Conservation (phyloP, 2,888 invertebrate species). For the Apamea crenata region DNA sequence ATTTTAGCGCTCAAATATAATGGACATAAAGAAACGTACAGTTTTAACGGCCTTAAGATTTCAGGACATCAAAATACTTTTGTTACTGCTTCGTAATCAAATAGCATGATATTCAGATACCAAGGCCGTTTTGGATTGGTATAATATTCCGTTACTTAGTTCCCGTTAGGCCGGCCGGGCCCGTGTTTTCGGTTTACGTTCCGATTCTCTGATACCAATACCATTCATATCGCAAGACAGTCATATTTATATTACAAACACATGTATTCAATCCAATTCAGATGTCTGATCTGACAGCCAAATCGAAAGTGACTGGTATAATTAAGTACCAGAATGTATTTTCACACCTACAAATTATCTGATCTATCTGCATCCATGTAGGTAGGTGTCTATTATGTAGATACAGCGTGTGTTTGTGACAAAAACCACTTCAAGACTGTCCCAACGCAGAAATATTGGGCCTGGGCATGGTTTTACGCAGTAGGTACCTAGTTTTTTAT, state of each 20-base stretch:
- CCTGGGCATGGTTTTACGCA: not conserved
- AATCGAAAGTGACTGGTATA: slow-evolving; percentile 2
- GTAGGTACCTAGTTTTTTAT: not conserved
- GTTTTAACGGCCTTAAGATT: slow-evolving; percentile 9
- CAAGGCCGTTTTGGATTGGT: slow-evolving; percentile 47
- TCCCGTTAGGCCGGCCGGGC: slow-evolving; percentile 36
- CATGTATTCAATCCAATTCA: not conserved
- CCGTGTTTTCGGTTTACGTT: slow-evolving; percentile 23
- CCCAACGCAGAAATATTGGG: not conserved
- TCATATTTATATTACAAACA: not conserved
- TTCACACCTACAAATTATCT: not conserved
- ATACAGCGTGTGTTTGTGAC: not conserved
- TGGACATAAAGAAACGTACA: not conserved
- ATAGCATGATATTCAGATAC: slow-evolving; percentile 37
- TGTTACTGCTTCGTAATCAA: slow-evolving; percentile 30
- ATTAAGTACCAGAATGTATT: not conserved
- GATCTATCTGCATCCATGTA: not conserved
- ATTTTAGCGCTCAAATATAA: not conserved
- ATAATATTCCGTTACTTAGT: slow-evolving; percentile 38
- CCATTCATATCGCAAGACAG: slow-evolving; percentile 10
- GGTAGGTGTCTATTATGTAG: not conserved
- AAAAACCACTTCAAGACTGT: not conserved
- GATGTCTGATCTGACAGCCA: slow-evolving; percentile 4
- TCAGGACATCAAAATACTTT: slow-evolving; percentile 10
- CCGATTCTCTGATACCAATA: slow-evolving; percentile 17